phyloP scores from a whole-genome alignment of 92 coral and sea anemone genomes.

The Metridium senile region DNA sequence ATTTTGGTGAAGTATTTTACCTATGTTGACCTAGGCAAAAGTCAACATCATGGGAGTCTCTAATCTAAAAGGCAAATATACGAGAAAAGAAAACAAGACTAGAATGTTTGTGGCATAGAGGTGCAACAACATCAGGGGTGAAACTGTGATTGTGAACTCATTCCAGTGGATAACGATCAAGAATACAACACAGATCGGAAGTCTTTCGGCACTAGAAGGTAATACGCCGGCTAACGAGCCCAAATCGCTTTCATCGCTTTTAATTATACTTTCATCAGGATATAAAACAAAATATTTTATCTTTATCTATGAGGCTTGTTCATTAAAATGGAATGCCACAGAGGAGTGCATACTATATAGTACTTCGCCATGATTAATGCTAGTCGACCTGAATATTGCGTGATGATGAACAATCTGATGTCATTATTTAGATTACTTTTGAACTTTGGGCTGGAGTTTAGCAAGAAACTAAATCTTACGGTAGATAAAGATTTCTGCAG shows the following conservation, averaged over 20 bases:
- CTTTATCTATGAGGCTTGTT: slow-evolving; percentile 4
- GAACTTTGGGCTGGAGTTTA: slow-evolving; percentile 3
- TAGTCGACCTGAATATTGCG: background rate
- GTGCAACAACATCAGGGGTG: background rate
- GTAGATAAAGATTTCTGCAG: background rate
- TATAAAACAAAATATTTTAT: slow-evolving; percentile 11
- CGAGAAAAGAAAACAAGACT: slow-evolving; percentile 9
- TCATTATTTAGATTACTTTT: background rate
- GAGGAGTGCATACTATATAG: background rate
- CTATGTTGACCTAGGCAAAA: slow-evolving; percentile 5
- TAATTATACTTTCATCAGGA: slow-evolving; percentile 34
- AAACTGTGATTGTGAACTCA: background rate
- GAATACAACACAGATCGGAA: slow-evolving; percentile 16
- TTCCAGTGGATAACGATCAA: background rate
- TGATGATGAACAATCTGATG: background rate
- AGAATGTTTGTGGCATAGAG: background rate
- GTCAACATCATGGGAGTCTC: slow-evolving; percentile 6
- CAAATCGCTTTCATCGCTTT: slow-evolving; percentile 28
- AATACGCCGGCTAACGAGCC: slow-evolving; percentile 17
- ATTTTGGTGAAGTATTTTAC: slow-evolving; percentile 6
- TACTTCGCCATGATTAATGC: background rate
- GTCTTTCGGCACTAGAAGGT: slow-evolving; percentile 8
- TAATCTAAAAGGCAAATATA: slow-evolving; percentile 21
- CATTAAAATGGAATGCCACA: slow-evolving; percentile 7
- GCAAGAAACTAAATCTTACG: background rate